These are phyloP conservation scores for Drosophila micromelanica DNA, from an alignment of 1,140 invertebrate species.

Conservation along the genomic window DNA sequence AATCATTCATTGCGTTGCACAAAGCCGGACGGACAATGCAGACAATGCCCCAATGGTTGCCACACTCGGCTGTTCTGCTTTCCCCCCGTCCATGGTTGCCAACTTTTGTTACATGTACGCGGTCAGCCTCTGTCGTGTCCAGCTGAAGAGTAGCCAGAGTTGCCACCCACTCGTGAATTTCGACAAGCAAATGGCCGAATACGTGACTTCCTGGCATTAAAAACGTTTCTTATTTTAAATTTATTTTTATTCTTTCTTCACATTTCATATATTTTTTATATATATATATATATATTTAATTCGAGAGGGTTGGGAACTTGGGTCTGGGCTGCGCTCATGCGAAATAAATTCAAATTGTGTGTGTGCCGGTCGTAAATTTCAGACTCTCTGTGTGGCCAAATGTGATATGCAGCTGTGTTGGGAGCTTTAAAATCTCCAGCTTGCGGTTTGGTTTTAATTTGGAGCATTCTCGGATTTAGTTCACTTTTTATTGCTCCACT, in stretches of 20 bases:
- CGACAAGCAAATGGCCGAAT: constrained; percentile 21
- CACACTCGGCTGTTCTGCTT: constrained; percentile 14
- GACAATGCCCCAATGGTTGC: not conserved
- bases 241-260: constrained; percentile 22
- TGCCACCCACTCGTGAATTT: constrained; percentile 27
- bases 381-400: constrained; percentile 33
- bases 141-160: constrained; percentile 17
- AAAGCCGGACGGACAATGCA: constrained; percentile 33
- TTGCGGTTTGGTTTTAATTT: constrained; percentile 35
- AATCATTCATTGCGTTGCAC: constrained; percentile 52
- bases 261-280: constrained; percentile 29
- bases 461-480: constrained; percentile 1
- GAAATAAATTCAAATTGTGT: constrained; percentile 39
- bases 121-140: constrained; percentile 47
- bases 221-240: constrained; percentile 52
- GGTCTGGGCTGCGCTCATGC: constrained; percentile 22
- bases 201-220: constrained; percentile 53
- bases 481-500: constrained; percentile 7
- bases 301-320: not conserved
- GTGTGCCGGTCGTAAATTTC: constrained; percentile 42
- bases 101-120: constrained; percentile 33
- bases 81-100: constrained; percentile 21
- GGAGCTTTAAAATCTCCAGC: constrained; percentile 9
- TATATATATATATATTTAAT: constrained; percentile 17
- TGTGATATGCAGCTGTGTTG: constrained; percentile 26